Conservation (phyloP, 2,113 vertebrate species). For the Cavia aperea region DNA sequence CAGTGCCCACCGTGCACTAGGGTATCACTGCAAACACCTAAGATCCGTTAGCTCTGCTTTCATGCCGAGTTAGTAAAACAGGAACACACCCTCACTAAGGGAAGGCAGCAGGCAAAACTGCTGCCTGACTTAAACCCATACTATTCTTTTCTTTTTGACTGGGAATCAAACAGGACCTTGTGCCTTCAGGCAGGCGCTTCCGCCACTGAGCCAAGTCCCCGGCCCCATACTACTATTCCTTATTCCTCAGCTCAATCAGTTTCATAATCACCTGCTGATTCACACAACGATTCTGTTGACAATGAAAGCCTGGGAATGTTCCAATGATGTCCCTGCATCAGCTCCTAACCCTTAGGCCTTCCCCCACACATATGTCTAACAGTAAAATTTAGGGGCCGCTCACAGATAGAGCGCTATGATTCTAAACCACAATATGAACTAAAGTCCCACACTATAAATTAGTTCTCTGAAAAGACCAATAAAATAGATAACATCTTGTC, state of each 20-base stretch:
- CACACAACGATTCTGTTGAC: background rate
- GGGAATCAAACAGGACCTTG: no score
- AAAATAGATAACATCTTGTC: background rate
- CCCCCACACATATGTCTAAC: background rate
- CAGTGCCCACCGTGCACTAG: background rate
- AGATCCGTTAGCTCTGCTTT: background rate
- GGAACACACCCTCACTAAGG: background rate
- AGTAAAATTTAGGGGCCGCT: background rate
- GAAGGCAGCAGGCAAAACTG: background rate
- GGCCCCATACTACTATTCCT: no score
- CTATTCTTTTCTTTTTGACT: no score
- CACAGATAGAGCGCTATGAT: background rate
- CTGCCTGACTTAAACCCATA: background rate
- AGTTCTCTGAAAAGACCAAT: slow-evolving; percentile 12
- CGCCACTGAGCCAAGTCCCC: no score
- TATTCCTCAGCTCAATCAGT: background rate
- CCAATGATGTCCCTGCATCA: background rate
- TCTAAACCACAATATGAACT: slow-evolving; percentile 22
- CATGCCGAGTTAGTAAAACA: slow-evolving; percentile 9
- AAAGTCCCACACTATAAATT: background rate
- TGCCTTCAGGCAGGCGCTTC: no score
- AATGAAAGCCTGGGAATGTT: slow-evolving; percentile 5
- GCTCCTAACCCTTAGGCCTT: background rate
- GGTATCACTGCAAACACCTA: background rate
- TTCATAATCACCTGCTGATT: background rate